Conservation (phyloP, 2,888 invertebrate species). For the Parnassius smintheus region DNA sequence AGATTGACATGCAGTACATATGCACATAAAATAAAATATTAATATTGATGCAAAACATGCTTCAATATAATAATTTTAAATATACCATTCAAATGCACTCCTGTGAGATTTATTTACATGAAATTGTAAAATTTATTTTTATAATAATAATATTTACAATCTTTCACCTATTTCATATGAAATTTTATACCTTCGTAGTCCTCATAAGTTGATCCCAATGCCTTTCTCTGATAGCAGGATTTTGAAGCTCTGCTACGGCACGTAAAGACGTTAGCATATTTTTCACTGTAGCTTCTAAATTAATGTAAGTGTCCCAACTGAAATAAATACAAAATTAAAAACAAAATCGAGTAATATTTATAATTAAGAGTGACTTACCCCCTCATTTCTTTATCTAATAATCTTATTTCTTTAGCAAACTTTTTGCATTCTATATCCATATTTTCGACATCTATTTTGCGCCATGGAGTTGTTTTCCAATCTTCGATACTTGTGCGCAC, state of each 20-base stretch:
- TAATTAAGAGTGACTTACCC: constrained; percentile 46
- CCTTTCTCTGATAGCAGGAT: constrained; percentile 96
- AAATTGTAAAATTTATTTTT: constrained; percentile 41
- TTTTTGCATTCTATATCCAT: constrained; percentile 99
- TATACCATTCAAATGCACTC: constrained; percentile 15
- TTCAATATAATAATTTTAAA: constrained; percentile 10
- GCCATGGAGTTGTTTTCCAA: constrained; percentile 98
- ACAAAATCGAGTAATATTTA: too few species aligned
- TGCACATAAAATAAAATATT: background rate
- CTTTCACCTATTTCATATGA: constrained; percentile 32
- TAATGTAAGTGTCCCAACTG: constrained; percentile 94
- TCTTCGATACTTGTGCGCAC: constrained; percentile 95
- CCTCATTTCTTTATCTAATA: constrained; percentile 97
- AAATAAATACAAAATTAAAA: background rate
- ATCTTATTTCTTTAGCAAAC: constrained; percentile 95
- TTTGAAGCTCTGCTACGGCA: constrained; percentile 97
- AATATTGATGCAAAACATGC: constrained; percentile 28
- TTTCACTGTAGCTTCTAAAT: constrained; percentile 94
- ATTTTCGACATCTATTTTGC: constrained; percentile 97
- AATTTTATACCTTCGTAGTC: constrained; percentile 90
- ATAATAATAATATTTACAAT: constrained; percentile 34
- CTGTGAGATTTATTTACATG: constrained; percentile 28
- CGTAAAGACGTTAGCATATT: constrained; percentile 97
- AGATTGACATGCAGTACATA: constrained; percentile 15
- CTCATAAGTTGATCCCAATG: constrained; percentile 99